Conservation (phyloP, 2,113 vertebrate genomes). For the Maccullochella peelii region DNA sequence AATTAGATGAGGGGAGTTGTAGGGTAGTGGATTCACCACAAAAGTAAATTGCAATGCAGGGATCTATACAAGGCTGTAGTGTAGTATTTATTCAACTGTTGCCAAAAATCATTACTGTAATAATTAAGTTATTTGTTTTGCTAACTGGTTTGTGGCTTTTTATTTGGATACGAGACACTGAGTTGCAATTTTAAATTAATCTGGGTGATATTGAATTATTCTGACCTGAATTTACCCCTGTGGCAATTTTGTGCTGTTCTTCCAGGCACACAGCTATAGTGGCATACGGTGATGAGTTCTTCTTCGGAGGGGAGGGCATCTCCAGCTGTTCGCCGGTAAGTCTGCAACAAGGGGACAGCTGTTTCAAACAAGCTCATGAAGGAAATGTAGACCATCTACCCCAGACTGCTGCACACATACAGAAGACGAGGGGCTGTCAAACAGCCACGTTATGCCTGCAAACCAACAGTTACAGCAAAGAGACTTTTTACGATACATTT, state of each 20-base stretch:
- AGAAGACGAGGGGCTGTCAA: too few relatives aligned
- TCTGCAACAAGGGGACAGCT: slow-evolving; percentile 3
- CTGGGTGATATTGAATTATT: neutral
- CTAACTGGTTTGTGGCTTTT: neutral
- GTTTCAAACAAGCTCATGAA: neutral
- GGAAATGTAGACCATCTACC: neutral
- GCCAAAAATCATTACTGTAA: neutral
- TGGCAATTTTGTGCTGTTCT: slow-evolving; percentile 31
- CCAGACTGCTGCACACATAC: too few relatives aligned
- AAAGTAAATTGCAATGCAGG: neutral
- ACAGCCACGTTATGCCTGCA: neutral
- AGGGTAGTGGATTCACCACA: neutral
- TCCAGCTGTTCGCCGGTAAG: slow-evolving; percentile 96
- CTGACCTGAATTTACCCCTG: slow-evolving; percentile 14
- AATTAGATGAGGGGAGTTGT: neutral
- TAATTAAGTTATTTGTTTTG: neutral
- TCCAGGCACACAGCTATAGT: slow-evolving; percentile 96
- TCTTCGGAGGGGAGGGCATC: slow-evolving; percentile 94
- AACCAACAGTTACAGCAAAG: neutral
- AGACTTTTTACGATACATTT: too few relatives aligned
- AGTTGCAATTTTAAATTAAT: neutral
- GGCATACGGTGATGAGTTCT: slow-evolving; percentile 96
- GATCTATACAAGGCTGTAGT: neutral
- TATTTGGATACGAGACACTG: neutral
- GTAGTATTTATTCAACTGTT: neutral